These are phyloP conservation scores for Sebastes flavidus DNA, from an alignment of 2,797 vertebrate species.

Conservation along the genomic window DNA sequence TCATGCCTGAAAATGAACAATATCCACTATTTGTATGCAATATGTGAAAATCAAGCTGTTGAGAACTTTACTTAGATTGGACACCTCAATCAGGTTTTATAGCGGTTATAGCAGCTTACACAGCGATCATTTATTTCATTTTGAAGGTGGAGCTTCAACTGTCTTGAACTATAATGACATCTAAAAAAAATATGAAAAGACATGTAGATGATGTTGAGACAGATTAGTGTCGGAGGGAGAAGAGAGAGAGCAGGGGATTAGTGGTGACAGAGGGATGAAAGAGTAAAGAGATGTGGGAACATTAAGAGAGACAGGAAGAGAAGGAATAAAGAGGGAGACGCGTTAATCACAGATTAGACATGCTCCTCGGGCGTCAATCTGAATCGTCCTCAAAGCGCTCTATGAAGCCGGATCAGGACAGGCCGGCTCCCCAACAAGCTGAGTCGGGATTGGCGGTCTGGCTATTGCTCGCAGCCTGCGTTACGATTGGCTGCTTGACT, in stretches of 20 bases:
- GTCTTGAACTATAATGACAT: background rate
- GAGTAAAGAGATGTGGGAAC: conserved; percentile 19
- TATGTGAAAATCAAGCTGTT: background rate
- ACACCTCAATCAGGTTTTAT: background rate
- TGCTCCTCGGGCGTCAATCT: conserved; percentile 41
- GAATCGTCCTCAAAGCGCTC: conserved; percentile 24
- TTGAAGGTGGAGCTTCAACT: background rate
- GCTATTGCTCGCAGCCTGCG: background rate
- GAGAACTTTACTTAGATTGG: background rate
- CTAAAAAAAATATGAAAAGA: background rate
- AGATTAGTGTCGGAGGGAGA: background rate
- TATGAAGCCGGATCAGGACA: conserved; percentile 24
- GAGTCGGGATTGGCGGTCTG: conserved; percentile 38
- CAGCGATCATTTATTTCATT: background rate
- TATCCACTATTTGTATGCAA: background rate
- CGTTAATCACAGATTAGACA: conserved; percentile 68
- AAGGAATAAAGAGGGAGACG: conserved; percentile 19
- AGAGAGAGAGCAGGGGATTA: background rate
- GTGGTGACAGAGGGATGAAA: conserved; percentile 10
- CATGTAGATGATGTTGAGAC: background rate
- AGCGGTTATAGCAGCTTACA: background rate
- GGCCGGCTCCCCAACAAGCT: conserved; percentile 18
- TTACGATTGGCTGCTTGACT: conserved; percentile 30
- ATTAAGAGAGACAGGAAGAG: conserved; percentile 6
- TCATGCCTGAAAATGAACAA: background rate